phyloP scores from a whole-genome alignment of 2,113 vertebrate species.

The Clupea harengus region DNA sequence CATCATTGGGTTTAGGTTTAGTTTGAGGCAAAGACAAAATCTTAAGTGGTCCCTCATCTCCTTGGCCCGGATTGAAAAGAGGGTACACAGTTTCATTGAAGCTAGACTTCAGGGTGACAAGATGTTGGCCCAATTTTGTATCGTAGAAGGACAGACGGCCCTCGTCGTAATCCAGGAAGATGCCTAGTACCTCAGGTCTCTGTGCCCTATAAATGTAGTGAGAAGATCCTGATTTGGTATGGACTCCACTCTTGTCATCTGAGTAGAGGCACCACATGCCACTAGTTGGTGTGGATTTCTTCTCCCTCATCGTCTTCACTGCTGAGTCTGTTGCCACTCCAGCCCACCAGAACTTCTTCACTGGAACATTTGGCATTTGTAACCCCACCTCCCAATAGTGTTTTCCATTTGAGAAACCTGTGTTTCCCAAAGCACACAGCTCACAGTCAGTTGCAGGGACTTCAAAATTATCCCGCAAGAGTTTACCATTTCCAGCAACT shows the following conservation, averaged over 20 bases:
- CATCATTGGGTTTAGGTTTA: too few relatives aligned
- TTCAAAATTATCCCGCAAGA: neutral
- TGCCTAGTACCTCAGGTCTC: conserved; percentile 45
- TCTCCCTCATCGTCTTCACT: fast-evolving
- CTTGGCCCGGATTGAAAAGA: conserved; percentile 62
- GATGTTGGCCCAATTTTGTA: conserved; percentile 12
- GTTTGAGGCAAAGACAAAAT: conserved; percentile 14
- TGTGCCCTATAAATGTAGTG: neutral
- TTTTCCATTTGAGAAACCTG: conserved; percentile 43
- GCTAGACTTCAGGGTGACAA: conserved; percentile 34
- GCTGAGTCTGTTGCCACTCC: conserved; percentile 48
- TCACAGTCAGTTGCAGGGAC: conserved; percentile 38
- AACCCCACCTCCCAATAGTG: conserved; percentile 66
- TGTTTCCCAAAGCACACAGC: conserved; percentile 46
- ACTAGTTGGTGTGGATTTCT: neutral
- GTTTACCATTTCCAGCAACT: fast-evolving
- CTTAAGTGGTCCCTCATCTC: fast-evolving
- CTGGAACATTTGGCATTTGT: fast-evolving
- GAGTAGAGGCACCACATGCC: conserved; percentile 64
- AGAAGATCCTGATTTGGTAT: conserved; percentile 39
- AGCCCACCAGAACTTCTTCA: conserved; percentile 61
- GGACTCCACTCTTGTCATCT: neutral
- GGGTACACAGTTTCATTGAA: conserved; percentile 54
- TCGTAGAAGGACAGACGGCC: conserved; percentile 58
- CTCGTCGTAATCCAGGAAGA: conserved; percentile 51